Conservation (phyloP, 1,140 invertebrate species). For the Maconellicoccus hirsutus region DNA sequence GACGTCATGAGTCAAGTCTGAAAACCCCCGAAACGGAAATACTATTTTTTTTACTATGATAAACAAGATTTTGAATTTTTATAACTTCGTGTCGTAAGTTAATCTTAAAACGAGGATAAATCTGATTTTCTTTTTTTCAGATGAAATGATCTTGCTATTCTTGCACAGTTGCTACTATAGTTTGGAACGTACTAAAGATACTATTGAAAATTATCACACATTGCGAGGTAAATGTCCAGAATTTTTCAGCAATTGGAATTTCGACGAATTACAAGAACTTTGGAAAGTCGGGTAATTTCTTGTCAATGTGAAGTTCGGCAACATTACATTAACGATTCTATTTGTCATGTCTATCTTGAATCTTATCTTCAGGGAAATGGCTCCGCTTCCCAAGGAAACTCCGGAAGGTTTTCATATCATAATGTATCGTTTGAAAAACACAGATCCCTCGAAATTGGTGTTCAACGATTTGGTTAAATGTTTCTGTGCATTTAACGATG, state of each 20-base stretch:
- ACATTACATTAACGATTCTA: not conserved
- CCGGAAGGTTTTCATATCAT: conserved; percentile 47
- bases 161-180: conserved; percentile 32
- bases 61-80: too few relatives aligned
- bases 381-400: conserved; percentile 40
- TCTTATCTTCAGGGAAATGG: conserved; percentile 29
- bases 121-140: conserved; percentile 28
- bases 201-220: conserved; percentile 32
- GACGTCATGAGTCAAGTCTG: too few relatives aligned
- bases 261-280: conserved; percentile 1
- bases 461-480: conserved; percentile 46
- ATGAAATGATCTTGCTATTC: conserved; percentile 31
- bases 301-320: too few relatives aligned
- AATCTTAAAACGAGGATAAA: too few relatives aligned
- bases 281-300: conserved; percentile 36
- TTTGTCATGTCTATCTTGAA: not conserved
- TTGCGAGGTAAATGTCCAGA: conserved; percentile 30
- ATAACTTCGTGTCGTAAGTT: too few relatives aligned
- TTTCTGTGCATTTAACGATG: conserved; percentile 53
- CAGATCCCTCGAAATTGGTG: conserved; percentile 45
- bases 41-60: too few relatives aligned
- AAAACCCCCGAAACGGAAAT: too few relatives aligned
- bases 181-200: conserved; percentile 31
- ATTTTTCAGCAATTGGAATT: conserved; percentile 29
- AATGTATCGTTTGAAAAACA: conserved; percentile 43